phyloP scores from a whole-genome alignment of 2,888 invertebrate genomes.

The Drosophila anomalata region DNA sequence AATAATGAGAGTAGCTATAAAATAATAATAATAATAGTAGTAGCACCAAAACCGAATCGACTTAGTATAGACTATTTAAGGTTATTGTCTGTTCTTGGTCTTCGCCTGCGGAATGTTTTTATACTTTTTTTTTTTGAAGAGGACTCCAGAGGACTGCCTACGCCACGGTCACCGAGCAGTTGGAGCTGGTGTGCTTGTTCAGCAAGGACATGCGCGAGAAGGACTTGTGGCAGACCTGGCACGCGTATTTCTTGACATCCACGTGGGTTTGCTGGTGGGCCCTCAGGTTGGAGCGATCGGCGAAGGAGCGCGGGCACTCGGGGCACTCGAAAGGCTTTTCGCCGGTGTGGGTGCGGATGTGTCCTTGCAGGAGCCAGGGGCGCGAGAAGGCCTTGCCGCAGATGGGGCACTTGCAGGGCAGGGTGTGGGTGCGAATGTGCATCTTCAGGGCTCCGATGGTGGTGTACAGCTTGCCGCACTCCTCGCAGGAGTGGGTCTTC shows the following conservation, averaged over 20 bases:
- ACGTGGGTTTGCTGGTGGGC: slow-evolving; percentile 83
- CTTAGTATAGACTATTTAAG: slow-evolving; percentile 47
- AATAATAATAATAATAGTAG: slow-evolving; percentile 20
- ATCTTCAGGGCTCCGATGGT: slow-evolving; percentile 83
- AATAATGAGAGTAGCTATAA: slow-evolving; percentile 42
- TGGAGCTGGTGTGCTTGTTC: slow-evolving; percentile 82
- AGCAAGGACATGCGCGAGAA: slow-evolving; percentile 83
- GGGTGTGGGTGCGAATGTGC: slow-evolving; percentile 83
- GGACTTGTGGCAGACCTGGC: slow-evolving; percentile 82
- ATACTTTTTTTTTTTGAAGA: background rate
- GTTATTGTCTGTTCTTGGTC: slow-evolving; percentile 57
- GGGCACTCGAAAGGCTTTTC: slow-evolving; percentile 83
- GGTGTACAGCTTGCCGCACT: slow-evolving; percentile 83
- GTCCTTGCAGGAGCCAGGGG: slow-evolving; percentile 83
- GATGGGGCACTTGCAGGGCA: slow-evolving; percentile 83
- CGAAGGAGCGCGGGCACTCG: slow-evolving; percentile 83
- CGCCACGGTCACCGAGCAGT: slow-evolving; percentile 81
- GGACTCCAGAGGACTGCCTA: slow-evolving; percentile 47
- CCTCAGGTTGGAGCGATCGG: slow-evolving; percentile 83
- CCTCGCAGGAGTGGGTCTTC: slow-evolving; percentile 86
- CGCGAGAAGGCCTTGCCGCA: slow-evolving; percentile 84
- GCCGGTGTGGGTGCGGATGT: slow-evolving; percentile 83
- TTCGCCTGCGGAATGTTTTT: slow-evolving; percentile 73
- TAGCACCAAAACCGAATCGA: slow-evolving; percentile 67
- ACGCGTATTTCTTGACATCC: slow-evolving; percentile 83